Conservation (phyloP, 1,140 invertebrate genomes). For the Chymomyza costata region DNA sequence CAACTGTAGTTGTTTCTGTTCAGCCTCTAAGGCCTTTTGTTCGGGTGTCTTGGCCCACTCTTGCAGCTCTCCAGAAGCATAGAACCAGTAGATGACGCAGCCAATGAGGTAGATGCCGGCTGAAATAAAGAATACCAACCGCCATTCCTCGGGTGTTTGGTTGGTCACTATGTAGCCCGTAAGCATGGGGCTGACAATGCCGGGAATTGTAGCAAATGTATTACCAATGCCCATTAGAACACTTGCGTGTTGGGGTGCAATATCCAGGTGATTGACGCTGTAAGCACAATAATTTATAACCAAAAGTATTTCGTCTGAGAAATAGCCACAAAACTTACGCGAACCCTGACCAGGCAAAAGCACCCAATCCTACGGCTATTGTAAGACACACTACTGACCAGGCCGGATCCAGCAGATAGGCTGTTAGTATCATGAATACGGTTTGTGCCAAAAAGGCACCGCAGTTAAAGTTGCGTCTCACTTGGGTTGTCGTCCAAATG, state of each 20-base stretch:
- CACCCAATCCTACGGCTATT: slow-evolving; percentile 90
- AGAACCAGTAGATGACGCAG: slow-evolving; percentile 85
- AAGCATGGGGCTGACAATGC: slow-evolving; percentile 88
- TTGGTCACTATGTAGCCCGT: slow-evolving; percentile 86
- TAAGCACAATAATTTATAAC: slow-evolving; percentile 13
- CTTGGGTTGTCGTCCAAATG: slow-evolving; percentile 83
- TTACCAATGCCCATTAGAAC: slow-evolving; percentile 92
- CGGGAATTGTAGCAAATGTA: slow-evolving; percentile 90
- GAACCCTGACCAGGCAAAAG: slow-evolving; percentile 92
- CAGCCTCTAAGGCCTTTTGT: slow-evolving; percentile 50
- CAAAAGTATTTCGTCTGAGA: slow-evolving; percentile 1
- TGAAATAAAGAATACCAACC: slow-evolving; percentile 88
- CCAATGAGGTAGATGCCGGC: slow-evolving; percentile 86
- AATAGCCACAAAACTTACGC: slow-evolving; percentile 77
- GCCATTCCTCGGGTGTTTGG: slow-evolving; percentile 86
- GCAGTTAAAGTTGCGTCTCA: slow-evolving; percentile 85
- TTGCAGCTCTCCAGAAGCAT: slow-evolving; percentile 87
- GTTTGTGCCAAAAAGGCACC: slow-evolving; percentile 87
- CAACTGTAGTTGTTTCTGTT: slow-evolving; percentile 52
- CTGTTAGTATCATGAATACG: slow-evolving; percentile 88
- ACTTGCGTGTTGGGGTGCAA: slow-evolving; percentile 88
- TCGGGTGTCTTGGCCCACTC: slow-evolving; percentile 80
- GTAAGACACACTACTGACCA: slow-evolving; percentile 86
- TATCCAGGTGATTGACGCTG: slow-evolving; percentile 91
- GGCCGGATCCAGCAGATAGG: slow-evolving; percentile 80